These are phyloP conservation scores for Sclerodermus sp. DNA, from an alignment of 2,888 invertebrate genomes.

Conservation along the genomic window DNA sequence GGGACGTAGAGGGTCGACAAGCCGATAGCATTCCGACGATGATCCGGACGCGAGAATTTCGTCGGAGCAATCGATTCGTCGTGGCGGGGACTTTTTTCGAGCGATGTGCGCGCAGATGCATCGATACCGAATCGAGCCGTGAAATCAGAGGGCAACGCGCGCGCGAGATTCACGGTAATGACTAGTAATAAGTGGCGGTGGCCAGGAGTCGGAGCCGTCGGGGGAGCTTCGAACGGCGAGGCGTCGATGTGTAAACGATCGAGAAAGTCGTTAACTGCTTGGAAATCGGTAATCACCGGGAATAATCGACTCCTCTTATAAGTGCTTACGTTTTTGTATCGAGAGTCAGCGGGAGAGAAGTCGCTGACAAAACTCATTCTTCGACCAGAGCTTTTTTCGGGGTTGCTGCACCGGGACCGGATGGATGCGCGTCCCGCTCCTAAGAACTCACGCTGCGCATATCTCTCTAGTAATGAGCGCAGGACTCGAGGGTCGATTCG, in stretches of 20 bases:
- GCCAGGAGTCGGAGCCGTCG: conserved; percentile 9
- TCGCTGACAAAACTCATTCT: too few species aligned
- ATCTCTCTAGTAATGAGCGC: conserved; percentile 15
- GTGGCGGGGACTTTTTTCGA: conserved; percentile 2
- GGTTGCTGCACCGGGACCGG: conserved; percentile 28
- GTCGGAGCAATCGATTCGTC: conserved; percentile 9
- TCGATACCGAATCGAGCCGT: conserved; percentile 40
- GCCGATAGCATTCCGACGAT: neutral
- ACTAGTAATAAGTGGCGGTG: conserved; percentile 17
- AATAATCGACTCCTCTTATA: conserved; percentile 47
- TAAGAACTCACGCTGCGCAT: conserved; percentile 43
- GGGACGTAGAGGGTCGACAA: too few species aligned
- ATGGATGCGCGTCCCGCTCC: too few species aligned
- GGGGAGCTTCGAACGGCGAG: conserved; percentile 7
- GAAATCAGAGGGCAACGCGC: conserved; percentile 34
- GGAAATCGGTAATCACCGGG: conserved; percentile 51
- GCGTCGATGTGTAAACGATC: conserved; percentile 37
- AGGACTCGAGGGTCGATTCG: too few species aligned
- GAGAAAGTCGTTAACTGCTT: conserved; percentile 51
- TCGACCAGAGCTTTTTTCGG: conserved; percentile 2
- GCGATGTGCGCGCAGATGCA: conserved; percentile 6
- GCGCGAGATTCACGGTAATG: conserved; percentile 32
- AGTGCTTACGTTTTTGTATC: conserved; percentile 36
- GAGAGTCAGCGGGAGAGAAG: too few species aligned
- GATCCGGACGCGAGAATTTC: neutral